Base-by-base conservation (phyloP, 2,113 vertebrate species). In the Odocoileus virginianus region DNA sequence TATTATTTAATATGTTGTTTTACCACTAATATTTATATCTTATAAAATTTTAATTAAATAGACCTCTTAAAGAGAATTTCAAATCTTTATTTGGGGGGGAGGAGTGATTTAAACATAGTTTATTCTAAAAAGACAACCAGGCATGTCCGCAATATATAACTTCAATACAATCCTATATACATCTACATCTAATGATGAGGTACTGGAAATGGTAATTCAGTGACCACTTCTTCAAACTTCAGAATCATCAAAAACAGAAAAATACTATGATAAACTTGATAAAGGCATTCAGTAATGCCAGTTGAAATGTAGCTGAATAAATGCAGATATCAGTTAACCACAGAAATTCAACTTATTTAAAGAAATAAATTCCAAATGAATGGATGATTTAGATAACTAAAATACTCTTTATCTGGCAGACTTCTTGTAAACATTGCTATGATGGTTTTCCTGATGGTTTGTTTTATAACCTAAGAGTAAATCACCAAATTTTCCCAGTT, bases 311-410 rank as follows among this genome's bases (percentile, higher is more conserved):
- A 87, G 57, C 64, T 76, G 30, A 43, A 28, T 90, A 94, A 94
- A 50, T 55, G 67, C 14, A 10, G 23, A 87, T 40, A 23, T 67
- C 28, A 88, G 40, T 89, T 81, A 79, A 76, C 50, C 7, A 50
- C 25, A 93, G 78, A 7, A 71, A n/a, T 87, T 61, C 1, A 83
- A 57, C 28, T 86, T 79, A 45, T 52, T 81, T 84, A 60, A 88
- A 19, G 30, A 83, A 88, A 84, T 92, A 95, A 61, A 86, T 82
- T 93, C 87, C 64, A 95, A 93, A 61, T 89, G 43, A 97, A 74
- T 82, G 33, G 28, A 19, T 91, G 40, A 79, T 55, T 89, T 86
- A 45, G 57, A 43, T 45, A 82, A 91, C n/a, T n/a, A 91, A 57
- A 93, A 40, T 92, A 64, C 33, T 55, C 81, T 54, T 60, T 60